phyloP scores from a whole-genome alignment of 1,140 invertebrate genomes.

The Sycobia sp. region DNA sequence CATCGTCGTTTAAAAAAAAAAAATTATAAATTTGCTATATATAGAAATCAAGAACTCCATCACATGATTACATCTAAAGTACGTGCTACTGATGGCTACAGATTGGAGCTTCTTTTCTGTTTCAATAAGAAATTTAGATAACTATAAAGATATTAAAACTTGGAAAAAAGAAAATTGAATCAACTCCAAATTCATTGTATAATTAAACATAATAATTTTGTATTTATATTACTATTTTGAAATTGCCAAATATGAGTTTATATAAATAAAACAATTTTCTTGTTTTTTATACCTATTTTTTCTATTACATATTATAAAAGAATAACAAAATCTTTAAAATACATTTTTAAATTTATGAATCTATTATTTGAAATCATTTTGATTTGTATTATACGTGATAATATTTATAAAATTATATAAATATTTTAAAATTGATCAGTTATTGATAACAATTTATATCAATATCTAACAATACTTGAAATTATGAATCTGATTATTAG shows the following conservation, averaged over 20 bases:
- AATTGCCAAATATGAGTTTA: no score
- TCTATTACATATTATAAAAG: no score
- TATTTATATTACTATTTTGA: not conserved
- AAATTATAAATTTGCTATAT: no score
- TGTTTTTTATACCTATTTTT: no score
- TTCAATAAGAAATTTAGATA: not conserved
- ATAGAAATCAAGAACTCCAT: constrained; percentile 42
- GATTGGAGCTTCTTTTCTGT: constrained; percentile 42
- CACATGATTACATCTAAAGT: constrained; percentile 52
- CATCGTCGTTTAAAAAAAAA: no score
- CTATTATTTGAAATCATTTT: not conserved
- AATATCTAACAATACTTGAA: no score
- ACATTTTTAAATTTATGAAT: not conserved
- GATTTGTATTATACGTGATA: not conserved
- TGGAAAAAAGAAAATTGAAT: not conserved
- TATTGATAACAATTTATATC: no score
- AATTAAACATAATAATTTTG: not conserved
- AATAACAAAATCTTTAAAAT: not conserved
- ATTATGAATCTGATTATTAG: no score
- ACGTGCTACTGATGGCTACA: constrained; percentile 49
- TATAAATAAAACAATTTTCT: no score
- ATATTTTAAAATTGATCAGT: no score
- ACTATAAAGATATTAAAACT: not conserved
- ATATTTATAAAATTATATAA: no score
- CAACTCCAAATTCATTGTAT: not conserved